Evolutionary conservation across 2,888 invertebrate genomes (phyloP).

Genomic region (Epicampocera succincta): DNA sequence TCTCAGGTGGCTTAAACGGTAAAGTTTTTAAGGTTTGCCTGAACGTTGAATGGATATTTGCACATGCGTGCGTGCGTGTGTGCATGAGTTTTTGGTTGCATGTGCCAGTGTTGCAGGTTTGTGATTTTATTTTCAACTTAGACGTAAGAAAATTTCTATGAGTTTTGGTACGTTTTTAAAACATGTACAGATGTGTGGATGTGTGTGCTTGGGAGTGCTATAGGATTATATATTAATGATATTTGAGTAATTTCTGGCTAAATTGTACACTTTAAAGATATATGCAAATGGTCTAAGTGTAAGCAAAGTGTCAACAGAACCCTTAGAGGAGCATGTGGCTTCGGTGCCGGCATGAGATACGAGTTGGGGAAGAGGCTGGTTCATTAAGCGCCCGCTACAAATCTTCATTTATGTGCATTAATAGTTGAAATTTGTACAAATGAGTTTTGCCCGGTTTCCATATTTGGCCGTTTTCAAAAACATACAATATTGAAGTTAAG

Average conservation of each 20-base stretch:
- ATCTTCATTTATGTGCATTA: no score
- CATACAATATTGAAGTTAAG: no score
- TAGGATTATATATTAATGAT: conserved; percentile 54
- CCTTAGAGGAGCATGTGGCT: not conserved
- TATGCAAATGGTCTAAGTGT: conserved; percentile 31
- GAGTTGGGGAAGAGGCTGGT: no score
- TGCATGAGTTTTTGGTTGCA: not conserved
- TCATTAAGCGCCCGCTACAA: no score
- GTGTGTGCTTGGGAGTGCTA: conserved; percentile 31
- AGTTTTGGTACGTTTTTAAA: not conserved
- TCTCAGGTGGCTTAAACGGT: conserved; percentile 57
- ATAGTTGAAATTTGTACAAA: no score
- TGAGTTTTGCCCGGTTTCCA: no score
- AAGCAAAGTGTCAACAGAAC: not conserved
- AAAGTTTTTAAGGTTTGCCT: conserved; percentile 32
- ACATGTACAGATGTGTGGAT: not conserved
- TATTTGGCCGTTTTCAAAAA: no score
- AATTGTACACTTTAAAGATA: conserved; percentile 49
- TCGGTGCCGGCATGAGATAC: no score
- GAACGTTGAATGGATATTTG: not conserved
- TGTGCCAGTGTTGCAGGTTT: no score
- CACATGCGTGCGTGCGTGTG: not conserved
- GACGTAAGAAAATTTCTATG: not conserved
- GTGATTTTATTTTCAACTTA: no score
- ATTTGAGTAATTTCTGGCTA: conserved; percentile 56